Evolutionary conservation across 2,888 invertebrate species (phyloP), one percentile per base, ranked within the genome.

Genomic region (Cataglyphis altisquamis): DNA sequence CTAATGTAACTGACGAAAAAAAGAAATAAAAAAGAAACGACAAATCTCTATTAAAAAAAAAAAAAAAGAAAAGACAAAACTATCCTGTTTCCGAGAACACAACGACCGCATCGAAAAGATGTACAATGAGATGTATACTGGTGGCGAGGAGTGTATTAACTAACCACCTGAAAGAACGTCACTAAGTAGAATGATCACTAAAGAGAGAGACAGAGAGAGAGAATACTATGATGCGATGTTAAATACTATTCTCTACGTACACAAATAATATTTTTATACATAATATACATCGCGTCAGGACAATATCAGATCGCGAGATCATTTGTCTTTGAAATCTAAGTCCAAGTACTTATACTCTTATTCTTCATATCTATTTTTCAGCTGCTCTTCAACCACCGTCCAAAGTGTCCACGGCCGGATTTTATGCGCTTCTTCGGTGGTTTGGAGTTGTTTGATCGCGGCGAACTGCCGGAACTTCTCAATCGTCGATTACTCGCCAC

Each of bases 401-500:
- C 87, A 78, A 94, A 92, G n/a, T 93, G 93, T 41, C 93, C 92
- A 15, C 92, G 88, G 10, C 81, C 77, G 41, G 91, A 89, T 84
- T 93, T 94, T 67, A 91, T 92, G 32, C 94, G 93, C 84, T 94
- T 94, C 15, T 88, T 91, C 21, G 93, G 92, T 48, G 93, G 91
- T 18, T 80, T 60, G 67, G 92, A 92, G 60, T 88, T 52, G n/a
- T 52, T 92, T 12, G 93, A 92, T 25, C 92, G 92, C 5, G 94
- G 92, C 8, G 94, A 94, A 10, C 60, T n/a, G 82, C 91, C 92
- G 39, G 94, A 94, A 87, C 94, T 94, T 93, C 94, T 94, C 81
- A 94, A 88, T 29, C 94, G 90, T 60, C 94, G 91, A 83, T 94
- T 94, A 70, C 94, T 94, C 41, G 94, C 94, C 1, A 94, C 94